These are phyloP conservation scores for Acrossocheilus wenchowensis DNA, from an alignment of 2,797 vertebrate species.

Conservation along the genomic window DNA sequence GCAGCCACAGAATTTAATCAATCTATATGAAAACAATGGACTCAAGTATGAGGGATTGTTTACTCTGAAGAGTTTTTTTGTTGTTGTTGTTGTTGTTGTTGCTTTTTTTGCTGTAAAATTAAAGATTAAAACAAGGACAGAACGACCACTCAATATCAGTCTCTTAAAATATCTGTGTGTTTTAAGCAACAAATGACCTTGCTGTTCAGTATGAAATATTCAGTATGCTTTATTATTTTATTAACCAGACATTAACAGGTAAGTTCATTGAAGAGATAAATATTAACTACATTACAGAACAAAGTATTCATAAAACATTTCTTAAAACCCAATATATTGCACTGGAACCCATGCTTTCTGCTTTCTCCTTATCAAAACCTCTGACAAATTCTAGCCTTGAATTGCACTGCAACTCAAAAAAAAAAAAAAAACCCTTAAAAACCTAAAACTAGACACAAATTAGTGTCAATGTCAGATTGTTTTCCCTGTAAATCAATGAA, in stretches of 20 bases:
- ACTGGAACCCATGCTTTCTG: slow-evolving; percentile 37
- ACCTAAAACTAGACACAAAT: slow-evolving; percentile 23
- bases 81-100: too few relatives aligned
- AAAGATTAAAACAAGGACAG: background rate
- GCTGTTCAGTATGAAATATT: slow-evolving; percentile 16
- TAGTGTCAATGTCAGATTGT: background rate
- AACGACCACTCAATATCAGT: background rate
- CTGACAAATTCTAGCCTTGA: slow-evolving; percentile 36
- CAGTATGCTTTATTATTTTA: slow-evolving; percentile 48
- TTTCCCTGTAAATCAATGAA: slow-evolving; percentile 24
- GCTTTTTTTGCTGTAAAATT: background rate
- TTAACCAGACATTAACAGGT: slow-evolving; percentile 58
- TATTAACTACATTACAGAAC: slow-evolving; percentile 45
- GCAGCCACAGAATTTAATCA: background rate
- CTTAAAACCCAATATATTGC: slow-evolving; percentile 48
- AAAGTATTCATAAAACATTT: slow-evolving; percentile 42
- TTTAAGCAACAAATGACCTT: slow-evolving; percentile 7
- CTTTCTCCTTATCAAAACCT: slow-evolving; percentile 4
- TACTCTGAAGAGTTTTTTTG: too few relatives aligned
- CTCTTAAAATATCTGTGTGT: background rate
- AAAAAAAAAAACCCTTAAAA: too few relatives aligned
- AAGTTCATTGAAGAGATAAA: slow-evolving; percentile 36
- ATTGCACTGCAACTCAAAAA: slow-evolving; percentile 56
- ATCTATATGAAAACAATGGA: background rate
- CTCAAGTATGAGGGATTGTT: background rate